Base-by-base conservation (phyloP, 2,888 invertebrate genomes). In the Parasteatoda lunata region DNA sequence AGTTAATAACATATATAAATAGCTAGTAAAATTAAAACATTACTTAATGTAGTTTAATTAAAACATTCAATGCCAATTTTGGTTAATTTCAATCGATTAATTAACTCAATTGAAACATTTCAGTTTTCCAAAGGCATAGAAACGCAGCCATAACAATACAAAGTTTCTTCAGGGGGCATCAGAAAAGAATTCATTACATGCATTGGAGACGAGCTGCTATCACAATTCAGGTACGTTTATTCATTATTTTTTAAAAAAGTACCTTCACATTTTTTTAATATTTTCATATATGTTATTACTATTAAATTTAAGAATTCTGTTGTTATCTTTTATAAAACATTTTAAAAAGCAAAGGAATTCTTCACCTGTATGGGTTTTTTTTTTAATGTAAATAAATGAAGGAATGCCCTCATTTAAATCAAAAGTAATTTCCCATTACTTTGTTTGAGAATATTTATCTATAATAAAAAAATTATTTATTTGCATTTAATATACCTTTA, bases 91-190 rank as follows among this genome's bases (percentile, higher is more conserved):
- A 30, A 30, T 30, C 0, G 30, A 30, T 30, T 30, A 1, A 30
- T 30, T 30, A 30, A 30, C 0, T 30, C 30, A 30, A 30, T 30
- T 30, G 30, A 30, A 30, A 30, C 49, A 68, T 89, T 89, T n/a
- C 89, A 93, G 95, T 95, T 89, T 97, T 94, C 92, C 89, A 93
- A 48, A 93, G 93, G 90, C 94, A 94, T 90, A 94, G 94, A 69
- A 93, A 93, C 82, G 96, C 97, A 0, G 94, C 94, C 0, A 91
- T 96, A 47, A 94, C 94, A 77, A 94, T 97, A 75, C 97, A 97
- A 91, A 95, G 96, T 90, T 96, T 96, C 13, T 96, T 96, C 92
- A 94, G 95, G 89, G 96, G 96, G 7, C 97, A 97, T 96, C 95
- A 95, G 92, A 94, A 95, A 89, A 94, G 97, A 73, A 95, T 97